Percentiles rank a stretch among this genome's conserved stretches.
Conservation (phyloP, 2,113 vertebrate species). For the Equus quagga region DNA sequence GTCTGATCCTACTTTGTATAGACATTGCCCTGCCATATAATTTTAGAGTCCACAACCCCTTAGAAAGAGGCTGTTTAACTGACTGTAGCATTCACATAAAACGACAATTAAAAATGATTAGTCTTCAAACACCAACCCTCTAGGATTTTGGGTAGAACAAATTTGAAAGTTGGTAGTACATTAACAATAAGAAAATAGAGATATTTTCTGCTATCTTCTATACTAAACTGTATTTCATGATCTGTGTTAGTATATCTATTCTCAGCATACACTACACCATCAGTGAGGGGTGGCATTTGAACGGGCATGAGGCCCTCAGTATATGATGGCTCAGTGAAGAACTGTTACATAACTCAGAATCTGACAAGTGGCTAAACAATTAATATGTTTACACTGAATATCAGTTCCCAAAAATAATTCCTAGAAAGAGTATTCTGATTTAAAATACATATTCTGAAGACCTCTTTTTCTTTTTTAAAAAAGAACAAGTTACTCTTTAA, state of each 20-base stretch:
- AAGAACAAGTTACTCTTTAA: background rate
- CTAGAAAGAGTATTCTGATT: constrained; percentile 14
- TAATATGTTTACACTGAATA: background rate
- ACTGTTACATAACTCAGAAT: background rate
- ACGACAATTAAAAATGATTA: background rate
- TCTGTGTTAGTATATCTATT: background rate
- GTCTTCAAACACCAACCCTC: background rate
- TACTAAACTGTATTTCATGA: background rate
- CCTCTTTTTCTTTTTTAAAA: background rate
- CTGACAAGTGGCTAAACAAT: background rate
- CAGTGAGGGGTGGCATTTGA: background rate
- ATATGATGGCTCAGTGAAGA: background rate
- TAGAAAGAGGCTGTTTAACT: background rate
- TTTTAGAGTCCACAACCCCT: background rate
- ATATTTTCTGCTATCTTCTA: background rate
- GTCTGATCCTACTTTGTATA: background rate
- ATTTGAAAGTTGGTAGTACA: background rate
- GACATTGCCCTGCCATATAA: background rate
- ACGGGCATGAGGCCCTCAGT: background rate
- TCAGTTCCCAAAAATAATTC: background rate
- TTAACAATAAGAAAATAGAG: background rate
- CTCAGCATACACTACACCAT: background rate
- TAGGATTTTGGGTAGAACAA: background rate
- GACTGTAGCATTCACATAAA: background rate
- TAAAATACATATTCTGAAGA: background rate